Conservation (phyloP, 2,888 invertebrate species). For the Pammene fasciana region DNA sequence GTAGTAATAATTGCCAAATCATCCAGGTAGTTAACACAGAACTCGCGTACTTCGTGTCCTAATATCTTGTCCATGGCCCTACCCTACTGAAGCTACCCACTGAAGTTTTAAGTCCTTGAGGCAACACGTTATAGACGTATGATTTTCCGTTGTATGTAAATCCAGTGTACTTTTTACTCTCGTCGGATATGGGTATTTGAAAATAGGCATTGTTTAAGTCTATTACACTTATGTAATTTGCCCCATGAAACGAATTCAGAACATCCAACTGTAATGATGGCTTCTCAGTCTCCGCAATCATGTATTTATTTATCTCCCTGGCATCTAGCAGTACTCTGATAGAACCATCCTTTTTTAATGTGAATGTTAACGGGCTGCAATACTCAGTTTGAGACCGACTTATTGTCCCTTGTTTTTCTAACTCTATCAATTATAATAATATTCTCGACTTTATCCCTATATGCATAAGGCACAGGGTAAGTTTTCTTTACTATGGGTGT, state of each 20-base stretch:
- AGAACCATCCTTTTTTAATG: neutral
- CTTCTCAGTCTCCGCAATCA: no score
- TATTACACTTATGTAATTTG: neutral
- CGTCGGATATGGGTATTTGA: neutral
- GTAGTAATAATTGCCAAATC: no score
- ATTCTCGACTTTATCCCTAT: neutral
- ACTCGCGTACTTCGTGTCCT: no score
- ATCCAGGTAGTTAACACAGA: no score
- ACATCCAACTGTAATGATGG: neutral
- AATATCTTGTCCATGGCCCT: no score
- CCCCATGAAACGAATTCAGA: neutral
- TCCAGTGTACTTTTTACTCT: neutral
- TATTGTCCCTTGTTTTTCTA: neutral
- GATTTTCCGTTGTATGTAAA: neutral
- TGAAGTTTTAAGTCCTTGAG: no score
- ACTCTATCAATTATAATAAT: neutral
- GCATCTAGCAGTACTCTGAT: neutral
- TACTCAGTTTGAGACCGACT: neutral
- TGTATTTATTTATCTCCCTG: neutral
- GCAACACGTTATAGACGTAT: no score
- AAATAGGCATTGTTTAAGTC: neutral
- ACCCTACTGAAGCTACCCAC: no score
- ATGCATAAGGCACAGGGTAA: neutral
- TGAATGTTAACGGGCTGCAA: neutral
- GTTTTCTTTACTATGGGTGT: no score